phyloP scores from a whole-genome alignment of 2,888 invertebrate genomes.

The Heliconius charithonia region DNA sequence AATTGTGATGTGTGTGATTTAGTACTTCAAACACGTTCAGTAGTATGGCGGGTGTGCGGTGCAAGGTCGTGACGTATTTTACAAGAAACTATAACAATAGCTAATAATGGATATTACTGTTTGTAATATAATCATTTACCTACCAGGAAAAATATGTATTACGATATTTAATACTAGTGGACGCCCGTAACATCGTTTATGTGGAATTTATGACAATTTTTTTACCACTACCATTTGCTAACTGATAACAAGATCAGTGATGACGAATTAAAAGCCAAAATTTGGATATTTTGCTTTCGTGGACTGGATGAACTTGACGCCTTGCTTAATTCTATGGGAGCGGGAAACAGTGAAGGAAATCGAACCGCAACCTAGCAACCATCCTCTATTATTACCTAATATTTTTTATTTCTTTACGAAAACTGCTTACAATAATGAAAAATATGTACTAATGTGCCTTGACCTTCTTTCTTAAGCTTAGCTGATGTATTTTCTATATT shows the following conservation, averaged over 20 bases:
- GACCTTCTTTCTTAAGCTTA: too few relatives aligned
- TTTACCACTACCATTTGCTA: background rate
- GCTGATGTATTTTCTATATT: too few relatives aligned
- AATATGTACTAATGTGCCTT: too few relatives aligned
- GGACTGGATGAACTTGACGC: background rate
- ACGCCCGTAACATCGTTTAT: background rate
- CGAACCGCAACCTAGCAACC: too few relatives aligned
- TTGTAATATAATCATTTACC: conserved; percentile 34
- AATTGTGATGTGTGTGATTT: conserved; percentile 67
- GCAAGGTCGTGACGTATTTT: conserved; percentile 66
- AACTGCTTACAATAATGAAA: too few relatives aligned
- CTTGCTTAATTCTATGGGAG: background rate
- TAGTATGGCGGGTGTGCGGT: conserved; percentile 54
- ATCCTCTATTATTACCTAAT: too few relatives aligned
- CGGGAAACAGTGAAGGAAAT: too few relatives aligned
- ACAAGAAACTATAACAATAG: conserved; percentile 52
- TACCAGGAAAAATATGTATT: conserved; percentile 11
- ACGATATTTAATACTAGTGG: background rate
- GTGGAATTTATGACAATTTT: background rate
- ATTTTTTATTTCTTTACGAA: too few relatives aligned
- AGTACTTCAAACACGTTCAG: conserved; percentile 55
- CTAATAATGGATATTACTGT: conserved; percentile 45
- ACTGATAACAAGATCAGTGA: background rate
- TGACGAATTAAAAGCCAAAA: background rate
- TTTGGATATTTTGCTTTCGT: background rate